Evolutionary conservation across 2,113 vertebrate species (phyloP), one percentile per base, ranked within the genome.

Genomic region (Lanius collurio): DNA sequence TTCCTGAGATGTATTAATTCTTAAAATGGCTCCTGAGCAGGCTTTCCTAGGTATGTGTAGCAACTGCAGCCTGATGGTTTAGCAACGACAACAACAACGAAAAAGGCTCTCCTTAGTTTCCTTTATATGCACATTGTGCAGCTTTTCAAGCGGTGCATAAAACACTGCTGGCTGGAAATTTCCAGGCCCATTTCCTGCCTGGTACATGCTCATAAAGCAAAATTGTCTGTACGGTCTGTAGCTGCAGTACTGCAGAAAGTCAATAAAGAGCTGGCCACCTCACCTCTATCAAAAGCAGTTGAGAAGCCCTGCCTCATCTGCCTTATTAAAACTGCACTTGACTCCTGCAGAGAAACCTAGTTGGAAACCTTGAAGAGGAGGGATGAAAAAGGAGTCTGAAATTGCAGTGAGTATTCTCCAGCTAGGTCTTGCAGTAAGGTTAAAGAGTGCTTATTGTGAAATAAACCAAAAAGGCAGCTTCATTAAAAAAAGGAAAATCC

Each of bases 111-210:
- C 79, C 74, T 80, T 94, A 84, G 10, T 97, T 95, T 95, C 92
- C 84, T 91, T 93, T 83, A 75, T 90, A 87, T 83, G 93, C 92
- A 87, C 63, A 59, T 83, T 17, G 53, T 85, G 93, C 93, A 88
- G 93, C 68, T 97, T 97, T 94, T 82, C 65, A 76, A 95, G 83
- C 75, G 47, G 83, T 74, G 93, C 93, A 97, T 95, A 90, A 86
- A 91, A 94, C 91, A 83, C 41, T 4, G 21, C 93, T 16, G 83
- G 81, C 93, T 96, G 91, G 94, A 97, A 94, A 96, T 97, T 96
- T 96, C 81, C 93, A 96, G 94, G 94, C 89, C 93, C 50, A 24
- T 95, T 97, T 97, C 97, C 94, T 97, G 90, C 92, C 85, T 95
- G 91, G 86, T 96, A 91, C 93, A 83, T 90, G 92, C 90, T 95